Conservation (phyloP, 2,888 invertebrate genomes). For the Trichacis sp. region DNA sequence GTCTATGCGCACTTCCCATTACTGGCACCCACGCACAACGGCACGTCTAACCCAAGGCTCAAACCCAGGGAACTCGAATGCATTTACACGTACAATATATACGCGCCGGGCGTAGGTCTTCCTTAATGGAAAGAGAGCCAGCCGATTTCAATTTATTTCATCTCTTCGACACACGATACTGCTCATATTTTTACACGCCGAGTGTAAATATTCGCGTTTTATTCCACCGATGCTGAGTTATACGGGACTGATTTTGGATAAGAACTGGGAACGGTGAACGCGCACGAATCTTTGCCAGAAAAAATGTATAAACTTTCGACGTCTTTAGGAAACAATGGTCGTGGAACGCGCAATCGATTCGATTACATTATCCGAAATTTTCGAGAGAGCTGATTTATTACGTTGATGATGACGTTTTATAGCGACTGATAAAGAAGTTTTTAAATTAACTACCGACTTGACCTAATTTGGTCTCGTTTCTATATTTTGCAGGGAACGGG, state of each 20-base stretch:
- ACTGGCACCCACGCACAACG: conserved; percentile 61
- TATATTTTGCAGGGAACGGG: background rate
- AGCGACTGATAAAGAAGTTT: too few relatives aligned
- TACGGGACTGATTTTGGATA: background rate
- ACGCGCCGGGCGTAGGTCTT: conserved; percentile 32
- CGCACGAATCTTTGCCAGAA: background rate
- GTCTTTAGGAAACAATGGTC: too few relatives aligned
- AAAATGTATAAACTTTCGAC: background rate
- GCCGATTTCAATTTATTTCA: conserved; percentile 2
- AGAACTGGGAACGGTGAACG: background rate
- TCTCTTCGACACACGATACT: conserved; percentile 5
- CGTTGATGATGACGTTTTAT: too few relatives aligned
- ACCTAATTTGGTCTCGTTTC: background rate
- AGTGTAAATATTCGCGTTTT: background rate
- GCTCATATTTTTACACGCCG: background rate
- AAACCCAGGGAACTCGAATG: background rate
- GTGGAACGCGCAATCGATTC: too few relatives aligned
- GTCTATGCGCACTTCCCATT: conserved; percentile 65
- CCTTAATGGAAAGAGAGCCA: conserved; percentile 15
- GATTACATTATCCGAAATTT: too few relatives aligned
- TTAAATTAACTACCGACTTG: background rate
- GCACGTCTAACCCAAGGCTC: conserved; percentile 37
- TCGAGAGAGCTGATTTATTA: background rate
- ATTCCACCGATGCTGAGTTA: background rate
- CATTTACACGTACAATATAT: conserved; percentile 31